These are phyloP conservation scores for Mormyrops boulengeri DNA, from an alignment of 2,797 vertebrate species.

Conservation along the genomic window DNA sequence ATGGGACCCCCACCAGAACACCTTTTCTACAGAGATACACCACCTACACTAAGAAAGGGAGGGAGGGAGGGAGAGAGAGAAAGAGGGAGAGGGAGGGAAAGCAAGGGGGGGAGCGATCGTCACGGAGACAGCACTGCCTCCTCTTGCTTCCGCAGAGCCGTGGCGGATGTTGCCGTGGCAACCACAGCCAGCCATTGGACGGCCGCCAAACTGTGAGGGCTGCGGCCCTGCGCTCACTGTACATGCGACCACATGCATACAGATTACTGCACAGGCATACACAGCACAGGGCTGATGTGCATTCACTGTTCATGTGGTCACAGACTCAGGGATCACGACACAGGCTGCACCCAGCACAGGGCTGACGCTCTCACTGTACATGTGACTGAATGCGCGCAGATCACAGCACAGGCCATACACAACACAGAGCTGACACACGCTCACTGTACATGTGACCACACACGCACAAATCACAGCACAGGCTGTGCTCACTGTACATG, in stretches of 20 bases:
- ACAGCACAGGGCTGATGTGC: not conserved
- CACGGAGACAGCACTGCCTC: conserved; percentile 39
- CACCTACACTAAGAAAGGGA: not conserved
- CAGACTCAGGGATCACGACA: not conserved
- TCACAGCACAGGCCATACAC: conserved; percentile 18
- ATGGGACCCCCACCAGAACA: not conserved
- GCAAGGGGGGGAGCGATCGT: not conserved
- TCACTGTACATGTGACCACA: not conserved
- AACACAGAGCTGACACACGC: not conserved
- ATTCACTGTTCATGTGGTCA: not conserved
- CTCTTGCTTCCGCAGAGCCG: conserved; percentile 58
- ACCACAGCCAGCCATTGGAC: conserved; percentile 63
- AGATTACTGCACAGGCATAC: conserved; percentile 20
- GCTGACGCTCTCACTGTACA: conserved; percentile 14
- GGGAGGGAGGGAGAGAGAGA: not conserved
- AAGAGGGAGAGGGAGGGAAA: not conserved
- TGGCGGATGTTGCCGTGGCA: conserved; percentile 71
- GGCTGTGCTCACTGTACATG: not conserved
- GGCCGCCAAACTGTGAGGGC: conserved; percentile 42
- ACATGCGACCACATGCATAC: conserved; percentile 6
- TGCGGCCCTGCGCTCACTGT: conserved; percentile 27
- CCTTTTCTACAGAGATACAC: not conserved
- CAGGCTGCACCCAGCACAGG: not conserved
- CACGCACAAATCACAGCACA: too few species aligned
- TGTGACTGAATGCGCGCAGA: not conserved